Evolutionary conservation across 2,797 vertebrate species (phyloP), one percentile per base, ranked within the genome.

Genomic region (Glossophaga mutica): DNA sequence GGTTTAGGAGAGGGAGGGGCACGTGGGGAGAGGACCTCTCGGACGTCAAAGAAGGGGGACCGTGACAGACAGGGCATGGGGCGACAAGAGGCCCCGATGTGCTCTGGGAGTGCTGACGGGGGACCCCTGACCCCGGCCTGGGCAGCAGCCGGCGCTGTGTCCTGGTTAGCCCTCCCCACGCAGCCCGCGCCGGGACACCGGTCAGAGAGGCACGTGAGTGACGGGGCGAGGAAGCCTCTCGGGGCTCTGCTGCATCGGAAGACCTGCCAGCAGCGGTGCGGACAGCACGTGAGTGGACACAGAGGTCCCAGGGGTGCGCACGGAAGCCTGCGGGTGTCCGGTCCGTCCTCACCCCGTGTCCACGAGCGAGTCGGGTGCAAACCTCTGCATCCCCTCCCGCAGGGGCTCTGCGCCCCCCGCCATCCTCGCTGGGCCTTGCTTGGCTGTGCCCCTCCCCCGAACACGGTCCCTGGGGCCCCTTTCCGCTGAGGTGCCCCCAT

Each of bases 331-430:
- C 29, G 29, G 62, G 19, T 3, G 15, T 4, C 12, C 24, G 21
- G 15, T 0, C 9, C 62, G 18, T 7, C 55, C 73, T 22, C 44
- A 14, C 0, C 0, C 32, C 5, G 6, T 14, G 44, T 42, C 4
- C 8, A 16, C 14, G 6, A 32, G 22, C 48, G 37, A 32, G 18
- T 46, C 71, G 32, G 12, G 46, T 44, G 1, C 16, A 16, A 2
- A 10, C 14, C 46, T 26, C 8, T 6, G 46, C 32, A 16, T 44
- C 11, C 22, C 71, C 22, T 42, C 3, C 50, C 59, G 4, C 16
- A 9, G 12, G 14, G 9, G 3, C 5, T 21, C 52, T 12, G 42
- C 0, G 0, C 3, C n/a, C 29, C 57, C 9, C 48, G 0, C 9
- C 0, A 9, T 1, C 48, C 71, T 9, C 37, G 4, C 2, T 15